Evolutionary conservation across 2,797 vertebrate species (phyloP).

Genomic region (Vipera latastei): DNA sequence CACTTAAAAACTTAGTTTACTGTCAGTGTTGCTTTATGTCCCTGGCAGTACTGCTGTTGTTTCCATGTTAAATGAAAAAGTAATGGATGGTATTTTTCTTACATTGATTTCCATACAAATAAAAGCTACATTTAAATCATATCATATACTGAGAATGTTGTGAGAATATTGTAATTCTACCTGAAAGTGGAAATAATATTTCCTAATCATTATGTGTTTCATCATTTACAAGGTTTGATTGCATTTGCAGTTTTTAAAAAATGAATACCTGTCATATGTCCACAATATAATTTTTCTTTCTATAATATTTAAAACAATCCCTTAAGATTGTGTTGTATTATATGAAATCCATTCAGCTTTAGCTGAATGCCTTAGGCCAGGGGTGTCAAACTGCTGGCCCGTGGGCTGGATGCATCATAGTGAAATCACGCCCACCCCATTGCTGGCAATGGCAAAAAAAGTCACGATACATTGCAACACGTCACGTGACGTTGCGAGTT

Average conservation of each 20-base stretch:
- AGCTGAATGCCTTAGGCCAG: not conserved
- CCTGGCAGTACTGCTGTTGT: not conserved
- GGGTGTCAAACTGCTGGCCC: too few relatives aligned
- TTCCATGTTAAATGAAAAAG: not conserved
- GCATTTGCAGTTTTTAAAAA: not conserved
- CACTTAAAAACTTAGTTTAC: not conserved
- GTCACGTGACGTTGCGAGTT: too few relatives aligned
- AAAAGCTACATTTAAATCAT: not conserved
- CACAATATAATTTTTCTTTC: not conserved
- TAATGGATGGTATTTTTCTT: not conserved
- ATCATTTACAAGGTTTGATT: not conserved
- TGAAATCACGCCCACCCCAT: too few relatives aligned
- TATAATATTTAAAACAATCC: not conserved
- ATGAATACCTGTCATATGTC: not conserved
- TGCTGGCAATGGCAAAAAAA: too few relatives aligned
- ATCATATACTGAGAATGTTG: not conserved
- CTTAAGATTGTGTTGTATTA: not conserved
- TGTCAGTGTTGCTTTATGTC: not conserved
- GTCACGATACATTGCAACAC: too few relatives aligned
- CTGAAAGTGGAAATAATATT: not conserved
- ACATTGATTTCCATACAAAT: not conserved
- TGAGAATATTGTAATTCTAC: not conserved
- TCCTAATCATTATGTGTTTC: not conserved
- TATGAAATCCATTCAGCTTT: not conserved
- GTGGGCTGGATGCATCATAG: too few relatives aligned